Conservation (phyloP, 1,140 invertebrate genomes). For the Magallana angulata region DNA sequence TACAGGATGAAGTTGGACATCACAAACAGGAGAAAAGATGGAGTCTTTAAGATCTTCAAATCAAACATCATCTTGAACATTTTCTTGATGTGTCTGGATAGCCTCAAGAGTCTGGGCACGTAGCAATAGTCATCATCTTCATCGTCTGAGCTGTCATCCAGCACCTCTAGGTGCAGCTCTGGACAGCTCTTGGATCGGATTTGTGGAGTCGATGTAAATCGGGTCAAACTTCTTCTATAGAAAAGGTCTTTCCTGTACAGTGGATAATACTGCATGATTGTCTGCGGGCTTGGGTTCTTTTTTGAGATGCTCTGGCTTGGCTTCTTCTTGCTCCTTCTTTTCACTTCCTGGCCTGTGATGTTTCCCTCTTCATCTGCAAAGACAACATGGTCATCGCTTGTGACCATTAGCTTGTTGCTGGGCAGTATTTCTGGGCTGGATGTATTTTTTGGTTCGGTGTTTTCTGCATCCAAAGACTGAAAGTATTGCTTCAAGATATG, state of each 20-base stretch:
- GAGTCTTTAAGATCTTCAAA: constrained; percentile 42
- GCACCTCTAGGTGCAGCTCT: constrained; percentile 23
- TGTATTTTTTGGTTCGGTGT: not conserved
- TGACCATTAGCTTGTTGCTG: constrained; percentile 35
- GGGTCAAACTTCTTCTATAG: constrained; percentile 23
- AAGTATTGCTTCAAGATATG: constrained; percentile 52
- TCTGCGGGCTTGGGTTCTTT: not conserved
- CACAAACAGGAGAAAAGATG: constrained; percentile 45
- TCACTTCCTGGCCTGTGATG: not conserved
- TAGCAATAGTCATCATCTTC: constrained; percentile 43
- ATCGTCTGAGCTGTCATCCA: constrained; percentile 42
- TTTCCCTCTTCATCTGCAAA: constrained; percentile 34
- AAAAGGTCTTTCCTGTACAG: constrained; percentile 70
- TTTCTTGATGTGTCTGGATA: constrained; percentile 51
- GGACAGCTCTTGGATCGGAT: constrained; percentile 46
- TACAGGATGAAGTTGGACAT: constrained; percentile 75
- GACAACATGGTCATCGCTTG: constrained; percentile 45
- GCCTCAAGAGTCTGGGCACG: constrained; percentile 40
- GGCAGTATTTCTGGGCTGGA: constrained; percentile 31
- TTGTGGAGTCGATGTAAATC: constrained; percentile 1
- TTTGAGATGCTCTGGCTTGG: not conserved
- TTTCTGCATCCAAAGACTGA: constrained; percentile 46
- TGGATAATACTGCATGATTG: constrained; percentile 60
- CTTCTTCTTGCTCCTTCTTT: not conserved
- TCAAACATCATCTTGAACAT: constrained; percentile 53